Evolutionary conservation across 2,888 invertebrate genomes (phyloP), one percentile per base, ranked within the genome.

Genomic region (Tridacna crocea): DNA sequence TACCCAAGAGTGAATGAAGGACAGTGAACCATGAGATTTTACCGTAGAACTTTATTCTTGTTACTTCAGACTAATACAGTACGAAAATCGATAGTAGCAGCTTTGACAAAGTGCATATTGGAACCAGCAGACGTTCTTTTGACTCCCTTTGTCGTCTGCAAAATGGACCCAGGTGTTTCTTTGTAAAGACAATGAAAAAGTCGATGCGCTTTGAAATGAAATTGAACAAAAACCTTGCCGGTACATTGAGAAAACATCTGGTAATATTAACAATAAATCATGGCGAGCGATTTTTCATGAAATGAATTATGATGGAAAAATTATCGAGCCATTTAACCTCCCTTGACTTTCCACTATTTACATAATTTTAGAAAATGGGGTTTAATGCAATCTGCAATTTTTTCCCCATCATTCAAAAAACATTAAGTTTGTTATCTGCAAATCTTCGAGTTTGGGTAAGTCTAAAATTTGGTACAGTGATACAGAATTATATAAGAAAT

Each of bases 51-150:
- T 2, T 47, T 24, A 36, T 65, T 65, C 65, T 65, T 10, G 68
- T 19, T 46, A 48, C 51, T 47, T 51, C 51, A 51, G 70, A 70
- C 48, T n/a, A n/a, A 51, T 51, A 70, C 47, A 47, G 15, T n/a
- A 51, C 26, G 70, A 51, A 70, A 70, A 70, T 70, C 70, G 70
- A 70, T 70, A 26, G n/a, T 48, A 51, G 26, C 70, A 22, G 70
- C n/a, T 70, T 70, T 70, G 70, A 70, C 70, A 70, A 70, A 70
- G 70, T 22, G 51, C 66, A 70, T 17, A 15, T 61, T 24, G 70
- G 70, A 70, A 70, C 12, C 70, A 51, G 70, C 70, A 70, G 70
- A 70, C 70, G 70, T 70, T 51, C 12, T 24, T 51, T 70, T 51
- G 11, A 17, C 22, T 22, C 51, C 13, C 70, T 70, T 70, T 70